phyloP scores from a whole-genome alignment of 2,113 vertebrate genomes.

The Ursus arctos region DNA sequence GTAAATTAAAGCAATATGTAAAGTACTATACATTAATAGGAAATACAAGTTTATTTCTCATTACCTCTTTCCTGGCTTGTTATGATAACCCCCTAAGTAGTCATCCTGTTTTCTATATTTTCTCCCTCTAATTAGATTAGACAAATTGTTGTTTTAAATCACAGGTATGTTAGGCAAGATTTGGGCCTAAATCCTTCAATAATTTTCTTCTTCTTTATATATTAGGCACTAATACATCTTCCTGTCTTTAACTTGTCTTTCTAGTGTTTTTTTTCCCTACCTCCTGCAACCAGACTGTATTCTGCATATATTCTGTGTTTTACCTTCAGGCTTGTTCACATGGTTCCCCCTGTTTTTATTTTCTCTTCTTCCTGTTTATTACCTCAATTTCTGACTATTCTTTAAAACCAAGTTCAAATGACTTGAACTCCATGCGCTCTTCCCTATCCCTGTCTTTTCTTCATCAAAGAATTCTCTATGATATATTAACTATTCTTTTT shows the following conservation, averaged over 20 bases:
- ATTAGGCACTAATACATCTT: background rate
- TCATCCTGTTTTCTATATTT: background rate
- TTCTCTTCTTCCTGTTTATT: background rate
- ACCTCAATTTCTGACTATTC: background rate
- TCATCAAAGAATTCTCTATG: background rate
- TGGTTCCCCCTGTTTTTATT: background rate
- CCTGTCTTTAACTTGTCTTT: background rate
- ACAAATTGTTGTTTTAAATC: background rate
- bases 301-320: background rate
- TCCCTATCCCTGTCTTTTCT: background rate
- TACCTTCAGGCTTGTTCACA: background rate
- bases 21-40: background rate
- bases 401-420: background rate
- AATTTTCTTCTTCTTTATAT: background rate
- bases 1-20: background rate
- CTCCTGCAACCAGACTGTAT: background rate
- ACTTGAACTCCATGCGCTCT: background rate
- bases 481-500: background rate
- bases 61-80: background rate
- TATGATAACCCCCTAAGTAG: background rate
- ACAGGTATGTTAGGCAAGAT: background rate
- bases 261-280: background rate
- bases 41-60: background rate
- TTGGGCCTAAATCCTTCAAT: background rate
- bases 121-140: background rate